Evolutionary conservation across 1,140 invertebrate genomes (phyloP).

Genomic region (Solen grandis): DNA sequence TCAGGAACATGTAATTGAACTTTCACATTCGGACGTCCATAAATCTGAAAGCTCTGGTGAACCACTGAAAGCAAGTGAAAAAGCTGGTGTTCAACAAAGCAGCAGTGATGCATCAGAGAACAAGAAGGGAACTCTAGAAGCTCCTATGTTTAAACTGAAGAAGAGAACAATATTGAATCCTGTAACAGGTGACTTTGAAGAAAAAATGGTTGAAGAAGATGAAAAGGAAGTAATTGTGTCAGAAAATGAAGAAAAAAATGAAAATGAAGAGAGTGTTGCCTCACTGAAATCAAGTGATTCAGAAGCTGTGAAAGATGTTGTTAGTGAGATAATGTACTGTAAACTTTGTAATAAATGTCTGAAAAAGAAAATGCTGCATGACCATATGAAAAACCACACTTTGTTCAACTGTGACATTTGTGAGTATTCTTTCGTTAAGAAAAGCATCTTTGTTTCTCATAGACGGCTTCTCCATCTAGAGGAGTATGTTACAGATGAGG

Average conservation of each 20-base stretch:
- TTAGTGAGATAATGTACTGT: constrained; percentile 37
- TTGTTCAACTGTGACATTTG: constrained; percentile 33
- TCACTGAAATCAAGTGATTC: neutral
- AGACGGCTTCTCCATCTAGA: constrained; percentile 16
- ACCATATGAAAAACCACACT: constrained; percentile 40
- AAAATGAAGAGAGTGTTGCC: constrained; percentile 16
- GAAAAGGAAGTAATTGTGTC: constrained; percentile 34
- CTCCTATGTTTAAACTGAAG: no score
- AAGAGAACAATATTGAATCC: constrained; percentile 36
- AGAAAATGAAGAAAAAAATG: neutral
- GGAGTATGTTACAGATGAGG: constrained; percentile 35
- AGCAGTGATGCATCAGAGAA: no score
- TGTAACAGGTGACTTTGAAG: constrained; percentile 50
- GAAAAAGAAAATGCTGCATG: constrained; percentile 9
- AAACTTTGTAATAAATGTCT: constrained; percentile 35
- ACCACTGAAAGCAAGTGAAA: no score
- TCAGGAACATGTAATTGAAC: neutral
- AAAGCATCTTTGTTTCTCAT: constrained; percentile 13
- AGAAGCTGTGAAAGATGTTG: constrained; percentile 4
- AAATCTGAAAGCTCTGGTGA: no score
- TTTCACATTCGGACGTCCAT: no score
- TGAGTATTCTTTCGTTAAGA: constrained; percentile 36
- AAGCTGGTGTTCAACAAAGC: no score
- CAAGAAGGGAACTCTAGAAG: no score
- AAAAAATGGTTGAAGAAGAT: constrained; percentile 41